Evolutionary conservation across 2,888 invertebrate genomes (phyloP).

Genomic region (Cheiracanthium punctorium): DNA sequence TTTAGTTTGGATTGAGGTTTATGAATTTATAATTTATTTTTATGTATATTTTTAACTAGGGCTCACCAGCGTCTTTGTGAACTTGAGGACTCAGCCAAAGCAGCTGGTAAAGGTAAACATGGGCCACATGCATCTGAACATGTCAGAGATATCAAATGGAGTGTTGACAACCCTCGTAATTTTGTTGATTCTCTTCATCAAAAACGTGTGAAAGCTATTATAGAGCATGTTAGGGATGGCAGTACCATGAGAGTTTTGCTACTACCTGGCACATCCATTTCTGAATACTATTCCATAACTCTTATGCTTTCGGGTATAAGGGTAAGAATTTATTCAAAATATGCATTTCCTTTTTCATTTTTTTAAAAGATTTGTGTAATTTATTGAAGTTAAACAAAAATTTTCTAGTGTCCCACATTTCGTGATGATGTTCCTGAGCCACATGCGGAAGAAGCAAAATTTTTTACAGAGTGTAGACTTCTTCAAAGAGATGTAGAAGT

Average conservation of each 20-base stretch:
- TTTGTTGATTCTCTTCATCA: conserved; percentile 90
- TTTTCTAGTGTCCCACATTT: conserved; percentile 80
- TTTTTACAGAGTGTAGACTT: conserved; percentile 92
- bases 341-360: background rate
- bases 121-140: conserved; percentile 77
- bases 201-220: conserved; percentile 91
- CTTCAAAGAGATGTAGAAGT: conserved; percentile 94
- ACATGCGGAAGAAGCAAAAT: conserved; percentile 93
- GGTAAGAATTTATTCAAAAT: conserved; percentile 31
- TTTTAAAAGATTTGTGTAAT: background rate
- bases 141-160: conserved; percentile 91
- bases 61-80: conserved; percentile 82
- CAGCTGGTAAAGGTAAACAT: conserved; percentile 87
- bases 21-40: too few relatives aligned
- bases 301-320: conserved; percentile 94
- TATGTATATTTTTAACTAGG: too few relatives aligned
- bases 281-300: conserved; percentile 90
- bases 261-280: conserved; percentile 85
- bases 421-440: conserved; percentile 82
- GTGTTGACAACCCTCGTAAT: conserved; percentile 87
- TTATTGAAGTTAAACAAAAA: too few relatives aligned
- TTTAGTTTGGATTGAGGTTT: too few relatives aligned
- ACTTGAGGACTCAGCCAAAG: conserved; percentile 91
- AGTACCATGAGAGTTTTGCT: conserved; percentile 95
- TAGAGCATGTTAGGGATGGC: conserved; percentile 98